phyloP scores from a whole-genome alignment of 2,113 vertebrate genomes.

The Colius striatus region DNA sequence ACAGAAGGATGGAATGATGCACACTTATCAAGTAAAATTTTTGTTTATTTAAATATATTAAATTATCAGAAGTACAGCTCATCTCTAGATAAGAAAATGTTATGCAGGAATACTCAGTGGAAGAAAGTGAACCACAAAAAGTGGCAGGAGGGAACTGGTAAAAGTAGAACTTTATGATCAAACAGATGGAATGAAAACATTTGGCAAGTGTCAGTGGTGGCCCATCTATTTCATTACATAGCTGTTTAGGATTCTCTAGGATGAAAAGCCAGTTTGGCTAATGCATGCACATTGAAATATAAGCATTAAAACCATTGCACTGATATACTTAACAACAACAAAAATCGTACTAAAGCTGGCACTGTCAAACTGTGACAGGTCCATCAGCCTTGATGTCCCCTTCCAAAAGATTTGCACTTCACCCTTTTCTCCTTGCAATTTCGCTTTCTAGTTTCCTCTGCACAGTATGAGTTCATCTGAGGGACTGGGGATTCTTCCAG shows the following conservation, averaged over 20 bases:
- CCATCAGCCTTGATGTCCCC: background rate
- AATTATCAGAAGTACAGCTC: background rate
- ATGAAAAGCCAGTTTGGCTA: background rate
- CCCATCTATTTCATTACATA: background rate
- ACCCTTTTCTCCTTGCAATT: background rate
- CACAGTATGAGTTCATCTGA: background rate
- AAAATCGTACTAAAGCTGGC: background rate
- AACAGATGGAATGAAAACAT: conserved; percentile 11
- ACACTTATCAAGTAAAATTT: background rate
- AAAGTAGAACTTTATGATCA: background rate
- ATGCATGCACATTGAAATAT: background rate
- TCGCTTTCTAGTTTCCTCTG: background rate
- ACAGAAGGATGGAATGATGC: background rate
- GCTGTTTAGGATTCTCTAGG: background rate
- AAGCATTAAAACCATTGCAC: background rate
- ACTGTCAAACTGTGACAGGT: background rate
- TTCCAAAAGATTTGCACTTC: background rate
- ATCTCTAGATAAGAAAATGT: background rate
- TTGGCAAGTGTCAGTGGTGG: background rate
- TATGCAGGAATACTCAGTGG: background rate
- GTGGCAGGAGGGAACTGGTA: background rate
- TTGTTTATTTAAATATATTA: background rate
- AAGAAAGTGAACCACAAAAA: background rate
- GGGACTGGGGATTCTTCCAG: background rate
- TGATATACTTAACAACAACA: background rate